Conservation (phyloP, 2,113 vertebrate species). For the Colistium nudipinnis region DNA sequence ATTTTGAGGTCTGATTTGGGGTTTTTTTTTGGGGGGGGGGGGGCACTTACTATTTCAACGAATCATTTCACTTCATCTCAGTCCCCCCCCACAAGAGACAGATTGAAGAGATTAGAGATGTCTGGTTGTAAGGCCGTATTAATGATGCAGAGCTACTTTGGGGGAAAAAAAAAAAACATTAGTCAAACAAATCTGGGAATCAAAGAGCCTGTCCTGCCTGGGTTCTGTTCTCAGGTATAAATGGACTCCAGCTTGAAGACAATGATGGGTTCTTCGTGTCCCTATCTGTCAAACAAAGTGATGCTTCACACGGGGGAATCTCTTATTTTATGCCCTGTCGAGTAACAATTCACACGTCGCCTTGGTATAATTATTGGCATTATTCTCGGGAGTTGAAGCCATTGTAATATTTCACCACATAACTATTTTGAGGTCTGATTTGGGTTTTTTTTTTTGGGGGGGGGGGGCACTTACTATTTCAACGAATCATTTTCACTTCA, state of each 20-base stretch:
- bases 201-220: conserved; percentile 17
- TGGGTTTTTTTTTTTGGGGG: conserved; percentile 35
- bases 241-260: conserved; percentile 27
- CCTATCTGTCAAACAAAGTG: conserved; percentile 12
- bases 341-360: conserved; percentile 25
- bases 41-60: conserved; percentile 28
- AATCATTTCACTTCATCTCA: conserved; percentile 27
- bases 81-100: conserved; percentile 22
- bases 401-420: conserved; percentile 16
- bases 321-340: conserved; percentile 19
- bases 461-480: conserved; percentile 24
- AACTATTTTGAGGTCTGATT: conserved; percentile 11
- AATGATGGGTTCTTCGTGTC: conserved; percentile 24
- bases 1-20: conserved; percentile 20
- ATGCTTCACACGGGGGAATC: conserved; percentile 19
- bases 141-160: conserved; percentile 37
- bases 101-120: conserved; percentile 22
- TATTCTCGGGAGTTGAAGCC: conserved; percentile 31
- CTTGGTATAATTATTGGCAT: conserved; percentile 15
- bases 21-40: no score
- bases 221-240: conserved; percentile 36
- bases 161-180: conserved; percentile 16
- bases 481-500: conserved; percentile 29
- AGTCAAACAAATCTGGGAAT: conserved; percentile 41
- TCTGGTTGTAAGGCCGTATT: conserved; percentile 16